These are phyloP conservation scores for Acronicta alni DNA, from an alignment of 2,888 invertebrate genomes.

Conservation along the genomic window DNA sequence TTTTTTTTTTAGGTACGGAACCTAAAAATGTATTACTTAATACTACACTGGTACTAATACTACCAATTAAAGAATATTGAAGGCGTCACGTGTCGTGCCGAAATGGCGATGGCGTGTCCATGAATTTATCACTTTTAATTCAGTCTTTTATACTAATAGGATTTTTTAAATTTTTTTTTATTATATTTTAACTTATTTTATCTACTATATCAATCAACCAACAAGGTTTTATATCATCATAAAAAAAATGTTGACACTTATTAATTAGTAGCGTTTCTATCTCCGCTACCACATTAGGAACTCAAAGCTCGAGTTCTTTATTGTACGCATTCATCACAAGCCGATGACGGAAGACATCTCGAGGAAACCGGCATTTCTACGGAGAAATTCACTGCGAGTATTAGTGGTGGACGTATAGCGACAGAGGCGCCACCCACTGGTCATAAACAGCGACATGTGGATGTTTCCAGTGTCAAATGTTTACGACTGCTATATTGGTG, in stretches of 20 bases:
- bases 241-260: too few relatives aligned
- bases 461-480: constrained; percentile 43
- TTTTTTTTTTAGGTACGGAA: too few relatives aligned
- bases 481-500: constrained; percentile 42
- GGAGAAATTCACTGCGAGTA: constrained; percentile 65
- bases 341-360: constrained; percentile 61
- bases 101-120: constrained; percentile 24
- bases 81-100: constrained; percentile 21
- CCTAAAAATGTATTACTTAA: too few relatives aligned
- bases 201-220: too few relatives aligned
- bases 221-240: too few relatives aligned
- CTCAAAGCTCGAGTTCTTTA: constrained; percentile 10
- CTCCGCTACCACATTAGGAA: background rate
- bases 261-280: too few relatives aligned
- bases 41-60: background rate
- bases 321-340: constrained; percentile 50
- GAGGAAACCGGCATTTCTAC: constrained; percentile 62
- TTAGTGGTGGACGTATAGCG: constrained; percentile 46
- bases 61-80: background rate
- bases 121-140: constrained; percentile 23
- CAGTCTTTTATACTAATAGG: background rate
- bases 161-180: too few relatives aligned
- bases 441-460: constrained; percentile 42
- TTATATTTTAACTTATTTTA: too few relatives aligned
- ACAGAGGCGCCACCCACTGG: constrained; percentile 53